Evolutionary conservation across 2,113 vertebrate species (phyloP).

Genomic region (Cochlearius cochlearius): DNA sequence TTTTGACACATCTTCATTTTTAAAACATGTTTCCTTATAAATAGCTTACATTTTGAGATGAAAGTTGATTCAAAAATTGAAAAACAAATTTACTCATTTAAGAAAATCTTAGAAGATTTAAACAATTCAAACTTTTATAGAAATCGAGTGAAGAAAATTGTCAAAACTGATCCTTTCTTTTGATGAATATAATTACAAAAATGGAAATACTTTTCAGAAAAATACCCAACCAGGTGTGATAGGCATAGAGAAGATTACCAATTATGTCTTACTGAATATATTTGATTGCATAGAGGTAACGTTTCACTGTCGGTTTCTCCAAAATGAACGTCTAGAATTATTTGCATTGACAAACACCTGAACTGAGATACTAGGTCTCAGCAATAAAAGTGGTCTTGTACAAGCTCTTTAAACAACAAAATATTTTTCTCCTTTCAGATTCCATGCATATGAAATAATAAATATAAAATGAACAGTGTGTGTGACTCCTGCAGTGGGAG

Average conservation of each 20-base stretch:
- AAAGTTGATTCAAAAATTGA: background rate
- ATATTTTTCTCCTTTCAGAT: background rate
- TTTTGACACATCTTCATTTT: background rate
- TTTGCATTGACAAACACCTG: background rate
- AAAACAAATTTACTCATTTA: background rate
- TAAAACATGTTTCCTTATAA: background rate
- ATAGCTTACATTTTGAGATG: background rate
- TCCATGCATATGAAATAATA: background rate
- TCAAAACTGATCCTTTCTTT: background rate
- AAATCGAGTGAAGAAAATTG: background rate
- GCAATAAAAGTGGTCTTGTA: background rate
- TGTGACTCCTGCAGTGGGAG: background rate
- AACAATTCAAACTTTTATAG: background rate
- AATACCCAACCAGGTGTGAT: background rate
- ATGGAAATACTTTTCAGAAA: background rate
- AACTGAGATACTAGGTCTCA: background rate
- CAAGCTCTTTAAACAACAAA: background rate
- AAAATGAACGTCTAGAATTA: background rate
- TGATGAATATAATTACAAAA: background rate
- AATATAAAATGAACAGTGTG: background rate
- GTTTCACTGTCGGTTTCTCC: background rate
- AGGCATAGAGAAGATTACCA: background rate
- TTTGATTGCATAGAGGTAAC: background rate
- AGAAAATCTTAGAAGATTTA: background rate
- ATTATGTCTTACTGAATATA: background rate